Evolutionary conservation across 2,888 invertebrate species (phyloP).

Genomic region (Rhagium mordax): DNA sequence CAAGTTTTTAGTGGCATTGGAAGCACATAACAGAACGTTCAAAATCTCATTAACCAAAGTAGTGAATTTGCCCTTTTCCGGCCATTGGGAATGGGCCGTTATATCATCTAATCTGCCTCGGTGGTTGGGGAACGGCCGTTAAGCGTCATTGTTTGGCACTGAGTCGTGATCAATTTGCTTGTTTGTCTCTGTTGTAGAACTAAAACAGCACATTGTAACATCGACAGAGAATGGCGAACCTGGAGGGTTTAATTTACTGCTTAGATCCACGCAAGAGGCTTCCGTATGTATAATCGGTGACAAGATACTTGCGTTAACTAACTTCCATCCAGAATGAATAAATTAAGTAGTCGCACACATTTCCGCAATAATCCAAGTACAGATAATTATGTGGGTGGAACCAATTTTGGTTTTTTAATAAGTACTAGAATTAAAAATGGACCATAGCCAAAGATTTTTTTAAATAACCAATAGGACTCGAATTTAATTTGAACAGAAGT

Average conservation of each 20-base stretch:
- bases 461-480: too few relatives aligned
- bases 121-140: constrained; percentile 31
- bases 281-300: background rate
- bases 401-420: too few relatives aligned
- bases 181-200: constrained; percentile 33
- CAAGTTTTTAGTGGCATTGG: background rate
- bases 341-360: too few relatives aligned
- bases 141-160: constrained; percentile 39
- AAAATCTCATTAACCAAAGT: constrained; percentile 4
- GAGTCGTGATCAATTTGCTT: constrained; percentile 37
- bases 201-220: constrained; percentile 8
- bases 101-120: constrained; percentile 7
- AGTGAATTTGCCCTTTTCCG: background rate
- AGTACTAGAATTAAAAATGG: too few relatives aligned
- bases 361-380: too few relatives aligned
- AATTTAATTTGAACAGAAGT: too few relatives aligned
- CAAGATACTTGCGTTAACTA: background rate
- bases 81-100: constrained; percentile 21
- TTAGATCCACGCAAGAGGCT: background rate
- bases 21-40: background rate
- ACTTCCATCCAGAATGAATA: too few relatives aligned
- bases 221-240: background rate
- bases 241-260: background rate
- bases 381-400: too few relatives aligned
- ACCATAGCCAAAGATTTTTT: too few relatives aligned